phyloP scores from a whole-genome alignment of 2,888 invertebrate species.

The Bhutanitis thaidina region DNA sequence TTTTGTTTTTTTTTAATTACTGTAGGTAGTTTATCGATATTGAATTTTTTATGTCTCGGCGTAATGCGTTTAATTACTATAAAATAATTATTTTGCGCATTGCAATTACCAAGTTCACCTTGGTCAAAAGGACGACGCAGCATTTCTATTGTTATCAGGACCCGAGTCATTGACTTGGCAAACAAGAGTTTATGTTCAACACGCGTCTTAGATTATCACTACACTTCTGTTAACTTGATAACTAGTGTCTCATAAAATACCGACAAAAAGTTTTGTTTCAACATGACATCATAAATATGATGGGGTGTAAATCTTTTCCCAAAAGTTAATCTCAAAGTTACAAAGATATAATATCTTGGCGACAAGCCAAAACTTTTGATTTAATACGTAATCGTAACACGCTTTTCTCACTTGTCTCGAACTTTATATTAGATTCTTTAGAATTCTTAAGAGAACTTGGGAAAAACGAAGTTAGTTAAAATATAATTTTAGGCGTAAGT shows the following conservation, averaged over 20 bases:
- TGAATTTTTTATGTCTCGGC: no score
- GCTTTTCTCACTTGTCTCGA: conserved; percentile 2
- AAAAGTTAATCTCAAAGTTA: no score
- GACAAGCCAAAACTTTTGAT: conserved; percentile 8
- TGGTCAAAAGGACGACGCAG: conserved; percentile 7
- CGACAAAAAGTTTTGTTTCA: not conserved
- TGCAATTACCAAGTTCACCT: conserved; percentile 1
- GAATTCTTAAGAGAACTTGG: conserved; percentile 2
- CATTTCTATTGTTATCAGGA: conserved; percentile 8
- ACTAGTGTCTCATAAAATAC: not conserved
- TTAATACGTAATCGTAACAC: conserved; percentile 11
- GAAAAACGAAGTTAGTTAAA: not conserved
- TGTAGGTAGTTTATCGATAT: no score
- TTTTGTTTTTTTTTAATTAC: no score
- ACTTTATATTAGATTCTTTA: not conserved
- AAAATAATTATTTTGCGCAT: conserved; percentile 2
- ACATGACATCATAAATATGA: not conserved
- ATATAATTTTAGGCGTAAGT: no score
- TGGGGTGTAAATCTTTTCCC: no score
- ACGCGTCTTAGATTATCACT: conserved; percentile 3
- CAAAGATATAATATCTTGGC: not conserved
- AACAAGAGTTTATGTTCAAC: conserved; percentile 11
- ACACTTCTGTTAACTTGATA: not conserved
- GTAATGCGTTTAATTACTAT: no score
- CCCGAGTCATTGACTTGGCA: conserved; percentile 11